Base-by-base conservation (phyloP, 2,797 vertebrate species). In the Sternotherus odoratus region DNA sequence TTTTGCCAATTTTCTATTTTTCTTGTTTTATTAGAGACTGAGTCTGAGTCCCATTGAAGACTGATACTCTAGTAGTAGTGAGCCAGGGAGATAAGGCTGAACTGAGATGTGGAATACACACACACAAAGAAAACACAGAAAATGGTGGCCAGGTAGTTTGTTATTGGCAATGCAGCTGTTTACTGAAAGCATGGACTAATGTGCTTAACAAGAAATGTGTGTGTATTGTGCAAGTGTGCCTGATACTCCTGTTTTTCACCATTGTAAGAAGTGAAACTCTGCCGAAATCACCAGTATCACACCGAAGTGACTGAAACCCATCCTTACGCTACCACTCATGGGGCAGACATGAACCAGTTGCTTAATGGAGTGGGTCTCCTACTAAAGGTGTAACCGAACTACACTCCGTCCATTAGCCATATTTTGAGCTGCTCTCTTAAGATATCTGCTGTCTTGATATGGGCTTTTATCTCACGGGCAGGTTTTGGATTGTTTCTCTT, bases 41-140 rank as follows among this genome's bases (percentile, higher is more conserved):
- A 86, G 51, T 23, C 60, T 23, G 28, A 0, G 5, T 82, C 46
- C 36, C 82, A 74, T 75, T 86, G 66, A 46, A 80, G 89, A 5
- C 83, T 90, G 72, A 24, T 10, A 74, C 60, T 30, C 63, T 51
- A 26, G 39, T 66, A 50, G 43, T 16, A 69, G 50, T 54, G 51
- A 66, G 1, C 4, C 0, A 0, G 30, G 28, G 7, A 30, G 28
- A 56, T 43, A 43, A 85, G 51, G 28, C 77, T 10, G 69, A 75
- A 33, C 46, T 50, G 51, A 1, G 4, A 3, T 33, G 6, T n/a
- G 48, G 56, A 15, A 46, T 33, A 3, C 80, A 3, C 36, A 9
- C 36, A 43, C 26, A 10, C 4, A 15, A 82, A 2, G 50, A 5
- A 4, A 26, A 5, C 4, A 2, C 12, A 51, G 21, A 74, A 87